These are phyloP conservation scores for Hozukius guyotensis DNA, from an alignment of 2,797 vertebrate species.

Conservation along the genomic window DNA sequence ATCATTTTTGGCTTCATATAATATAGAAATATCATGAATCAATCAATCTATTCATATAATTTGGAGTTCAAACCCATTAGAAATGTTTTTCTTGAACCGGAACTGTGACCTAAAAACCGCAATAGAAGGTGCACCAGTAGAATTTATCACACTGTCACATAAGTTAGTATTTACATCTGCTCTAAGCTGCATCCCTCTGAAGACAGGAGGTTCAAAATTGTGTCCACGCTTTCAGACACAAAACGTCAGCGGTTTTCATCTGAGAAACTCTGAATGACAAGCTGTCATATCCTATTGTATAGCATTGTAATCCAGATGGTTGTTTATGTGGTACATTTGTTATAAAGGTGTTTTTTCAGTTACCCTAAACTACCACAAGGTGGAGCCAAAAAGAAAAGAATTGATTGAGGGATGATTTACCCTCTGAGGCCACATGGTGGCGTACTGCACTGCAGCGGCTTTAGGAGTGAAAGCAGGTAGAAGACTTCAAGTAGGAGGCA, in stretches of 20 bases:
- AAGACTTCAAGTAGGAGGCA: conserved; percentile 28
- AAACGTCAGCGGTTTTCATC: background rate
- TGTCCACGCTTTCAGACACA: background rate
- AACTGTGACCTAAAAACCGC: too few relatives aligned
- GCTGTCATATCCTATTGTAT: background rate
- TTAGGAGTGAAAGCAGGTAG: conserved; percentile 53
- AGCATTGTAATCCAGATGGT: background rate
- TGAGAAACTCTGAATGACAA: background rate
- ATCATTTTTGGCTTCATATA: too few relatives aligned
- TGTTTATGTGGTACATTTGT: background rate
- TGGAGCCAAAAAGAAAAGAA: conserved; percentile 79
- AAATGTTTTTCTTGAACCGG: too few relatives aligned
- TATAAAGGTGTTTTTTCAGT: conserved; percentile 18
- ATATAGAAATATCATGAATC: too few relatives aligned
- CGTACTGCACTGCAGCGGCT: conserved; percentile 29
- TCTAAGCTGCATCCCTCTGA: background rate
- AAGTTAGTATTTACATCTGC: background rate
- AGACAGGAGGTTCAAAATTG: background rate
- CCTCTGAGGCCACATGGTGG: conserved; percentile 59
- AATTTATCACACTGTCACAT: background rate
- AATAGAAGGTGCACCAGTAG: too few relatives aligned
- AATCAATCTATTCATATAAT: too few relatives aligned
- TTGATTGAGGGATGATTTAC: conserved; percentile 8
- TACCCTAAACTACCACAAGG: conserved; percentile 64
- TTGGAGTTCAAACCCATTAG: too few relatives aligned